Percentiles rank a stretch among this genome's conserved stretches.
phyloP scores from a whole-genome alignment of 2,888 invertebrate genomes.

The Cerastis rubricosa region DNA sequence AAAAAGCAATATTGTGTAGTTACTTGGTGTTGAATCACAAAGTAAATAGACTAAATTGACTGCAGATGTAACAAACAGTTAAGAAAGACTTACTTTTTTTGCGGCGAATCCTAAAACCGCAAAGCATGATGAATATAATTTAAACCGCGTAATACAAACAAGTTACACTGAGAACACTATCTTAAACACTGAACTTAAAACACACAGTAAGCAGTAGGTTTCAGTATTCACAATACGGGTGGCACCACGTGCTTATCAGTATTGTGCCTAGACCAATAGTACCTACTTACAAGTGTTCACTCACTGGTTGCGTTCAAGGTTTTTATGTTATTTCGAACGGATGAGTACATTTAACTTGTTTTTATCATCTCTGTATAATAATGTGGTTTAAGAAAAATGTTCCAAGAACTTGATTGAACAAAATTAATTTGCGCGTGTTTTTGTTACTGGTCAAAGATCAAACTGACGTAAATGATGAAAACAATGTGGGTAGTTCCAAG shows the following conservation, averaged over 20 bases:
- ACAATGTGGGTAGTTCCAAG: conserved; percentile 36
- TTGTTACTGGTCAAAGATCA: conserved; percentile 42
- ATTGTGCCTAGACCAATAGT: conserved; percentile 69
- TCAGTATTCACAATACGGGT: conserved; percentile 69
- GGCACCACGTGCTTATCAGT: conserved; percentile 85
- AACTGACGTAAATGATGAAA: conserved; percentile 36
- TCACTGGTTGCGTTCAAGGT: conserved; percentile 66
- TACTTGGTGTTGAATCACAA: conserved; percentile 37
- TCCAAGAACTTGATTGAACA: conserved; percentile 44
- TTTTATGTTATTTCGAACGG: conserved; percentile 57
- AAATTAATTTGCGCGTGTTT: conserved; percentile 33
- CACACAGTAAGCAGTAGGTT: conserved; percentile 78
- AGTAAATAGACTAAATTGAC: conserved; percentile 43
- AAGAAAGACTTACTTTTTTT: conserved; percentile 77
- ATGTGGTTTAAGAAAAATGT: conserved; percentile 32
- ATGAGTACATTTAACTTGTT: conserved; percentile 56
- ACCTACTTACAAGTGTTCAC: conserved; percentile 56
- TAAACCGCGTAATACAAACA: conserved; percentile 72
- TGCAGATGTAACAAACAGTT: conserved; percentile 25
- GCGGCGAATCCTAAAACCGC: conserved; percentile 79
- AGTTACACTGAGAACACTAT: conserved; percentile 82
- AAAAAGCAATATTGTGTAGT: conserved; percentile 37
- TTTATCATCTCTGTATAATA: conserved; percentile 43
- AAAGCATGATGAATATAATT: conserved; percentile 74
- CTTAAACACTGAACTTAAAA: conserved; percentile 85